Evolutionary conservation across 92 coral and sea anemone genomes (phyloP), one percentile per base, ranked within the genome.

Genomic region (Palythoa heliodiscus): DNA sequence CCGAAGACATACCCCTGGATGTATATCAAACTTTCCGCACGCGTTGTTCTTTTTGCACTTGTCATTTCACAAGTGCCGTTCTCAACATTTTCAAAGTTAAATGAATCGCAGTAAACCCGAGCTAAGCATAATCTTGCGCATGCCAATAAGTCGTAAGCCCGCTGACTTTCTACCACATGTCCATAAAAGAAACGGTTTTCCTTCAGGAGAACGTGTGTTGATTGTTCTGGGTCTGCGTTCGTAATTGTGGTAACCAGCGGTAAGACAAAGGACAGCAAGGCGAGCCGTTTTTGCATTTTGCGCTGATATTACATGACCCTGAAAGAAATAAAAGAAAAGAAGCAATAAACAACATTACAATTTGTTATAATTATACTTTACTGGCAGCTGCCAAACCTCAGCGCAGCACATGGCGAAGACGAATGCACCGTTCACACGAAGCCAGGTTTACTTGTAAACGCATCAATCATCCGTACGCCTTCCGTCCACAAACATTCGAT

Each of bases 121-220:
- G 77, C 87, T 58, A 91, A 80, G 57, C 96, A 93, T 60, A 86
- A 64, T 6, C 83, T 91, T 17, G 91, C 96, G 86, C 96, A 93
- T 78, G 90, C 52, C 77, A 93, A 73, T 19, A 91, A 29, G 78
- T 82, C 87, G 80, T 60, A 50, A n/a, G 92, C 58, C 87, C 86
- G 93, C 92, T 91, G 90, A 54, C 61, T 78, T 24, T 68, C 73
- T 52, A 91, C 68, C 13, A 9, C 78, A 78, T 74, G 70, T 61
- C 90, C 96, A 40, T 16, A 6, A 22, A 93, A 89, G 70, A 74
- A 75, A 82, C 87, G 84, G 68, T 83, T 76, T 22, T 83, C 83
- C 43, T 87, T 86, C 39, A 87, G 73, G 78, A 84, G 87, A 66
- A 88, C 5, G 6, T 70, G 50, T 22, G 92, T 86, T 12, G 93